A percentile compares a stretch with the other conserved stretches of the same genome.
These are phyloP conservation scores for Phataginus tetradactyla DNA, from an alignment of 2,797 vertebrate species.

Conservation along the genomic window DNA sequence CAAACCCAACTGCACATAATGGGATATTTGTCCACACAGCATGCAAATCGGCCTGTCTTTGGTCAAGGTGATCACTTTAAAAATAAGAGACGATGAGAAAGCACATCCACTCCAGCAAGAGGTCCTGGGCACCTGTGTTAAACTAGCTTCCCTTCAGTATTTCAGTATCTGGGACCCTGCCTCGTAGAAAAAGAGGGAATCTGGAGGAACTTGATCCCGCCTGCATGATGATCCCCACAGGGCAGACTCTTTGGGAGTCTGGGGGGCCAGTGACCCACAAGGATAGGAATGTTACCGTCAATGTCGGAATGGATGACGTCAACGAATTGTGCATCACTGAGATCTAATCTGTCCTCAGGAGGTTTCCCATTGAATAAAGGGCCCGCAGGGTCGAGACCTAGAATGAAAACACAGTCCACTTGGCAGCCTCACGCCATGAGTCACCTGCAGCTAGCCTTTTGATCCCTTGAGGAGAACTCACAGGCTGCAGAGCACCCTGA, in stretches of 20 bases:
- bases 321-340: slow-evolving; percentile 93
- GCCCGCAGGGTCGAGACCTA: slow-evolving; percentile 97
- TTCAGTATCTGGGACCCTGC: neutral
- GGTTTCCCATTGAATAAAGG: slow-evolving; percentile 90
- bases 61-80: neutral
- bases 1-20: neutral
- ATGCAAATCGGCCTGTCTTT: neutral
- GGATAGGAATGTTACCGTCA: slow-evolving; percentile 89
- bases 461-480: neutral
- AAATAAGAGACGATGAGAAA: neutral
- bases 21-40: neutral
- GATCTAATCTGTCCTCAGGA: slow-evolving; percentile 89
- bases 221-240: neutral
- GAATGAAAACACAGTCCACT: slow-evolving; percentile 55
- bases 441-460: neutral
- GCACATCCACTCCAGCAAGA: neutral
- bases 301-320: slow-evolving; percentile 96
- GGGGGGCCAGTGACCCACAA: neutral
- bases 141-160: neutral
- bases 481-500: neutral
- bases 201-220: neutral
- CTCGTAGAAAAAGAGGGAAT: neutral
- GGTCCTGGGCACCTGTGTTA: neutral
- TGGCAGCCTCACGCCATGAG: slow-evolving; percentile 58
- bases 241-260: neutral